Evolutionary conservation across 37 sponge, comb jelly and placozoan genomes (phyloP).

Genomic region (Halisarca cf. caerulea): DNA sequence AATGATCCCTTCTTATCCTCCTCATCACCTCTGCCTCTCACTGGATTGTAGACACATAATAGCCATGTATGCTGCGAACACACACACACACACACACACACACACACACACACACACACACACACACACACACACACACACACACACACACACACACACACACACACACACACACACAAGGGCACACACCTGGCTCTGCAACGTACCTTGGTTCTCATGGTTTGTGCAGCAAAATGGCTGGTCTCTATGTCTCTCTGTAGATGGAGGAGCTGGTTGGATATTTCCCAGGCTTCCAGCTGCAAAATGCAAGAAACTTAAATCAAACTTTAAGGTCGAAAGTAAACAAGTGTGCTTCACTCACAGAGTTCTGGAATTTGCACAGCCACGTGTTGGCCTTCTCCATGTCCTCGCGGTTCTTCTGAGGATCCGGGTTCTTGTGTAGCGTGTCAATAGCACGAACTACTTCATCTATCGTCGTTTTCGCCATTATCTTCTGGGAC

Average conservation of each 20-base stretch:
- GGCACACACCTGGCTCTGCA: too few relatives aligned
- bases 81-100: too few relatives aligned
- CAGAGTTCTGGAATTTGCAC: constrained; percentile 59
- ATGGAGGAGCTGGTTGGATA: constrained; percentile 75
- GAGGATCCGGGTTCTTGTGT: constrained; percentile 22
- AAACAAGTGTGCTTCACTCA: constrained; percentile 19
- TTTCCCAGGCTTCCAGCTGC: constrained; percentile 86
- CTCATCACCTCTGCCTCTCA: too few relatives aligned
- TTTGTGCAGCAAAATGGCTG: constrained; percentile 89
- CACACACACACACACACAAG: too few relatives aligned
- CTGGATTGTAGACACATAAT: too few relatives aligned
- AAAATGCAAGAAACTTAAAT: neutral
- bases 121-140: too few relatives aligned
- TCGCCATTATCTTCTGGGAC: constrained; percentile 57
- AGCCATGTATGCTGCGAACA: too few relatives aligned
- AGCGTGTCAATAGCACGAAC: constrained; percentile 55
- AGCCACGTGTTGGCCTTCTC: constrained; percentile 70
- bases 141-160: too few relatives aligned
- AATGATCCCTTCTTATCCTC: too few relatives aligned
- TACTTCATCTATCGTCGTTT: constrained; percentile 63
- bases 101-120: too few relatives aligned
- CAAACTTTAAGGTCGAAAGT: neutral
- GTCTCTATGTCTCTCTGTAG: constrained; percentile 58
- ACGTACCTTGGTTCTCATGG: constrained; percentile 85
- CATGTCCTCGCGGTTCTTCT: constrained; percentile 29